Conservation (phyloP, 1,140 invertebrate species). For the Gonatopus flavifemur region DNA sequence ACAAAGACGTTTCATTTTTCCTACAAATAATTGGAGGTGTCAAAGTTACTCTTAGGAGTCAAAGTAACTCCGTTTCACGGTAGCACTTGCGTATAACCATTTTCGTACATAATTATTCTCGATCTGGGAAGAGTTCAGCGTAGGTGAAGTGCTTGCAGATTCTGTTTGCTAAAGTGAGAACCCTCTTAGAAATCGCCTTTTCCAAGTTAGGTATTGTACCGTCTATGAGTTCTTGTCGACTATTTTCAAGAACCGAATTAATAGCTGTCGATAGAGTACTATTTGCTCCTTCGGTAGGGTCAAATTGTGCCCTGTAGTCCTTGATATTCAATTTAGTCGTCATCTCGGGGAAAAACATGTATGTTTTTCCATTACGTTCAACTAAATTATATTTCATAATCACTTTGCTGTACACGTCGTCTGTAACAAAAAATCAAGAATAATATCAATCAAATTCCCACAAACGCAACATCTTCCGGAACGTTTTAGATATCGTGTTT, state of each 20-base stretch:
- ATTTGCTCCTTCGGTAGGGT: slow-evolving; percentile 14
- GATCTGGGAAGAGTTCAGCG: slow-evolving; percentile 48
- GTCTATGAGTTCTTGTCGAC: slow-evolving; percentile 36
- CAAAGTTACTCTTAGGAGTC: no score
- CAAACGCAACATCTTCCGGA: no score
- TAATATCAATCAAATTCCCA: slow-evolving; percentile 4
- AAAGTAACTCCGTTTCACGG: no score
- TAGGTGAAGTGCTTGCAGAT: slow-evolving; percentile 44
- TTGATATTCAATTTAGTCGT: slow-evolving; percentile 28
- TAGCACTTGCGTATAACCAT: no score
- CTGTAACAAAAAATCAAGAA: slow-evolving; percentile 21
- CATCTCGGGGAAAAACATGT: slow-evolving; percentile 37
- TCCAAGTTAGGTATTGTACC: slow-evolving; percentile 38
- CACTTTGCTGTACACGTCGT: slow-evolving; percentile 14
- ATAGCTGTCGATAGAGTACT: slow-evolving; percentile 29
- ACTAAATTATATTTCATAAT: slow-evolving; percentile 24
- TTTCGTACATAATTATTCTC: no score
- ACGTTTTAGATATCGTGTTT: no score
- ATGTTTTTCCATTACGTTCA: slow-evolving; percentile 23
- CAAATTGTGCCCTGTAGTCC: slow-evolving; percentile 29
- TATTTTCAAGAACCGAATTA: slow-evolving; percentile 29
- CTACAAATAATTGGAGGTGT: no score
- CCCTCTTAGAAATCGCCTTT: slow-evolving; percentile 28
- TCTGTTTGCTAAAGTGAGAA: slow-evolving; percentile 32
- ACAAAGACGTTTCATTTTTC: no score